Base-by-base conservation (phyloP, 2,888 invertebrate species). In the Acrocyrtus sp. region DNA sequence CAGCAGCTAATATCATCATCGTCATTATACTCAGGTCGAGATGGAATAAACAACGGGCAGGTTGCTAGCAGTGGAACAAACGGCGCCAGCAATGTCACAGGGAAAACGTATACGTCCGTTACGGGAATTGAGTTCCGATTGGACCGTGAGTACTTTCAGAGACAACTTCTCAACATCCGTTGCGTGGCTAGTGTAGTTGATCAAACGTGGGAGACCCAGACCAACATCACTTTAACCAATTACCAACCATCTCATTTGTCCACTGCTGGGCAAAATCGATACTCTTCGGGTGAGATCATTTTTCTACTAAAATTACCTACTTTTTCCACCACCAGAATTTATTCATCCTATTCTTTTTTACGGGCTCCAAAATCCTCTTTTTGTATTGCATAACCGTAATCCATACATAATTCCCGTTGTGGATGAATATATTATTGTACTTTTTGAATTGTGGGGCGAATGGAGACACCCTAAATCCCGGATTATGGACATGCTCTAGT, bases 251-350 rank as follows among this genome's bases (percentile, higher is more conserved):
- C 72, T 12, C 62, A 62, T 48, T 58, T 66, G 47, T 51, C 67
- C 48, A 75, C 72, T 17, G 61, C 72, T 24, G 75, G 75, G 53
- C 75, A 75, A 53, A 75, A 75, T 75, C 75, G 67, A 75, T 75
- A 70, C 47, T 43, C 66, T 29, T 65, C 72, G 62, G 68, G 72
- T 61, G 69, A 72, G 72, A 27, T 34, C 26, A 56, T 19, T 21
- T 39, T n/a, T n/a, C n/a, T n/a, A n/a, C n/a, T n/a, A n/a, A n/a
- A 50, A 39, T 12, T 47, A 21, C 8, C 5, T 8, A 21, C 50
- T 50, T 17, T 6, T 47, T 47, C 12, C 5, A 8, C 12, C 5
- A 34, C 34, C 6, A 8, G 12, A 5, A 12, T 8, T 34, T 34
- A 34, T 12, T 34, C 12, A 8, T 12, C 34, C 5, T 8, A 34